Conservation (phyloP, 2,888 invertebrate species). For the Antitype chi region DNA sequence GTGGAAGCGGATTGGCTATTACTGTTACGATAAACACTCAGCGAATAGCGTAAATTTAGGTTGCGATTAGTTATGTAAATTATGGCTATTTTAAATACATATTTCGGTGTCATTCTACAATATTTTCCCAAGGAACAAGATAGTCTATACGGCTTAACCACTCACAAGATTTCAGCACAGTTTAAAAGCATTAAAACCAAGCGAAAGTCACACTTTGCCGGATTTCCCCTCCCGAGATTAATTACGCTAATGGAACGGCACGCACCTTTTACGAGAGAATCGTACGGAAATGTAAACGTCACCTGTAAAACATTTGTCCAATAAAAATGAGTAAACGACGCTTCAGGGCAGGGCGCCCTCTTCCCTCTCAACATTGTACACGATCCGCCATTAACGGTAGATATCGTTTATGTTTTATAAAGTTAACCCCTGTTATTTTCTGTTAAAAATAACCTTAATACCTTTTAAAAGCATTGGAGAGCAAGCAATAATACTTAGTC, state of each 20-base stretch:
- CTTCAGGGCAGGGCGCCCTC: conserved; percentile 16
- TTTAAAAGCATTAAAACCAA: conserved; percentile 20
- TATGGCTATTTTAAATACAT: neutral
- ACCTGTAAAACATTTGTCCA: conserved; percentile 54
- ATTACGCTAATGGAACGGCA: conserved; percentile 56
- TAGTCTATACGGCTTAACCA: neutral
- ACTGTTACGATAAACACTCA: conserved; percentile 7
- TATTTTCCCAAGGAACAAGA: neutral
- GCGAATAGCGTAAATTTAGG: neutral
- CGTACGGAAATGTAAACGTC: conserved; percentile 46
- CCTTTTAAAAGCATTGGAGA: neutral
- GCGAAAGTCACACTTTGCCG: conserved; percentile 1
- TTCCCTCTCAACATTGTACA: conserved; percentile 36
- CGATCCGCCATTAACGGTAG: conserved; percentile 34
- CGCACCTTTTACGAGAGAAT: conserved; percentile 53
- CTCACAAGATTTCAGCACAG: neutral
- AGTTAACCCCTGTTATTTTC: conserved; percentile 11
- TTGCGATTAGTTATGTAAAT: neutral
- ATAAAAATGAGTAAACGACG: conserved; percentile 58
- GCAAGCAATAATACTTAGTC: neutral
- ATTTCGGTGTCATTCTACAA: neutral
- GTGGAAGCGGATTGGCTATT: conserved; percentile 13
- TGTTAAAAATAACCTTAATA: neutral
- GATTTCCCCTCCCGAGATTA: conserved; percentile 37
- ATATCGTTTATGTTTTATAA: conserved; percentile 33